phyloP scores from a whole-genome alignment of 2,797 vertebrate genomes.

The Ispidina lecontei region DNA sequence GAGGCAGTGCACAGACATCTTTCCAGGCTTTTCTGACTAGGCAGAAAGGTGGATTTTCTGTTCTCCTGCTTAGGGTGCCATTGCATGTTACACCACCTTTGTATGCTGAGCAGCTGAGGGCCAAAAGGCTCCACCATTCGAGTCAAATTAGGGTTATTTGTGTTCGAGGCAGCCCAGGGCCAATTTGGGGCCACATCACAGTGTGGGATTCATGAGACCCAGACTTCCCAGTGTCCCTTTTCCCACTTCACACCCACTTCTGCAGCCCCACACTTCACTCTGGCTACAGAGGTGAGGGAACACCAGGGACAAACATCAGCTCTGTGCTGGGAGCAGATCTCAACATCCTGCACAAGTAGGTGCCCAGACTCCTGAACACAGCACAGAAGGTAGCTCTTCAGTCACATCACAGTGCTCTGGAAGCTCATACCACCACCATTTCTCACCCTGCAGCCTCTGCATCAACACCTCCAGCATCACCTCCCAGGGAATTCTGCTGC shows the following conservation, averaged over 20 bases:
- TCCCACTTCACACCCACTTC: fast-evolving
- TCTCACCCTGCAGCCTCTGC: background rate
- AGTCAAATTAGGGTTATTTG: background rate
- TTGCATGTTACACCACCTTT: fast-evolving
- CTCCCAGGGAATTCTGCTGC: background rate
- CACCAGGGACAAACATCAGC: background rate
- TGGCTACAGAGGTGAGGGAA: background rate
- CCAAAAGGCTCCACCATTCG: background rate
- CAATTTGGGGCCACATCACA: background rate
- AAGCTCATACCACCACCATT: background rate
- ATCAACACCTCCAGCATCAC: background rate
- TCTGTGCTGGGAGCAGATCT: background rate
- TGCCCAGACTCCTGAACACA: background rate
- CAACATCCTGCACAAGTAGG: too few species aligned
- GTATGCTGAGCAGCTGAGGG: background rate
- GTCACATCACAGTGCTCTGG: background rate
- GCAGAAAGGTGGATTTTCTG: background rate
- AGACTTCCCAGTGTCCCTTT: fast-evolving
- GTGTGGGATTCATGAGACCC: fast-evolving
- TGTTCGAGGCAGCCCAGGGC: background rate
- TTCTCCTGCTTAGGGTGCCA: background rate
- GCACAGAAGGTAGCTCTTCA: background rate
- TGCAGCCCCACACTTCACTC: background rate
- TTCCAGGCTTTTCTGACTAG: background rate
- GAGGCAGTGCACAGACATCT: background rate